Evolutionary conservation across 2,113 vertebrate genomes (phyloP), one percentile per base, ranked within the genome.

Genomic region (Apodemus sylvaticus): DNA sequence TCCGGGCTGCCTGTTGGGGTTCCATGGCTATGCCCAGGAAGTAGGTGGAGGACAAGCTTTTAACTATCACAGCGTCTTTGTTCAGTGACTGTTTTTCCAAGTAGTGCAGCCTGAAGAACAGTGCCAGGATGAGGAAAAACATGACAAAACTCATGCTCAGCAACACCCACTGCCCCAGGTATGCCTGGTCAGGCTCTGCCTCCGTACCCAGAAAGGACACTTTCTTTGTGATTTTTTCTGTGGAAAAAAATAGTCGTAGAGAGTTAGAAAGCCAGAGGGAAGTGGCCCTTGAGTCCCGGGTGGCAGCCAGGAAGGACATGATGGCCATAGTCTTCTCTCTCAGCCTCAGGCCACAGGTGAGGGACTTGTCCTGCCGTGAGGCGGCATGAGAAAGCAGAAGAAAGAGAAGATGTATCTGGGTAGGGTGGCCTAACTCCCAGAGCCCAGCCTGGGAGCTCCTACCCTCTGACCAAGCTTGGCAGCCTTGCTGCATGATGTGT

Each of bases 171-270:
- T 99, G 98, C 0, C 99, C 99, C 0, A 97, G 98, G 0, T 66
- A 17, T 2, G 98, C 99, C 90, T 98, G 91, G 0, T 95, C 60
- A 19, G 39, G 42, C 0, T 97, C 19, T 97, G 99, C 71, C 4
- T 83, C 98, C 97, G 99, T 94, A 22, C 99, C 99, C 97, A 99
- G 98, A 97, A 99, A 99, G 93, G 97, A 90, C 8, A 98, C 95
- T 70, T 91, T 98, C 19, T 20, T 51, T 88, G 95, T 97, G 8
- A 7, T 34, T 95, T 9, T 93, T 68, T 13, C 95, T 97, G 90
- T 94, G 45, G 0, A 6, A n/a, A 60, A 60, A 36, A 2, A 42
- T 66, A 66, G 58, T 39, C 90, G 91, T 11, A 86, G 6, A 71
- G 89, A 92, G 58, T 26, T 96, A 95, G 70, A 53, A 19, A 34